Evolutionary conservation across 53 echinoderm and acorn worm genomes (phyloP).

Genomic region (Temnopleurus reevesii): DNA sequence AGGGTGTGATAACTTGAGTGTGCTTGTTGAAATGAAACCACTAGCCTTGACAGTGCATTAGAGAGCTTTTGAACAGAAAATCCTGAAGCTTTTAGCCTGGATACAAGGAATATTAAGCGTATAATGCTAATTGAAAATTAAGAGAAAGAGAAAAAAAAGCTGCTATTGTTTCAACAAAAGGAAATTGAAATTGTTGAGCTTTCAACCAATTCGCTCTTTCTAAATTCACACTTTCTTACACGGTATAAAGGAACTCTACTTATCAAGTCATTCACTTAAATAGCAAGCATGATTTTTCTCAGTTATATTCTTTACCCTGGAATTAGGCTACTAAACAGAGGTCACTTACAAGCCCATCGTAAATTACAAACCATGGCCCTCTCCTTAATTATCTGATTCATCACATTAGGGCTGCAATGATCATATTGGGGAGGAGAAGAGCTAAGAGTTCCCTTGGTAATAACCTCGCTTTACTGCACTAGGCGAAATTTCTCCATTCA

Average conservation of each 20-base stretch:
- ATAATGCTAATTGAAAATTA: not conserved
- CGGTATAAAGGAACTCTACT: not conserved
- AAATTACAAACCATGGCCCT: constrained; percentile 9
- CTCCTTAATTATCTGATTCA: constrained; percentile 31
- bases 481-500: too few relatives aligned
- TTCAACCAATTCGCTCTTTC: not conserved
- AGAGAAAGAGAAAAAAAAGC: not conserved
- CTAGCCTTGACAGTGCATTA: constrained; percentile 29
- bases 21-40: not conserved
- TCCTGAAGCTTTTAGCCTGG: not conserved
- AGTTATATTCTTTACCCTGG: not conserved
- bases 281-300: too few relatives aligned
- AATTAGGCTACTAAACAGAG: not conserved
- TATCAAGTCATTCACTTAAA: not conserved
- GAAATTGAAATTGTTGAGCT: not conserved
- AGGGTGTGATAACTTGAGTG: not conserved
- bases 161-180: not conserved
- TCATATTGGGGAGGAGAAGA: not conserved
- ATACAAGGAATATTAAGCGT: not conserved
- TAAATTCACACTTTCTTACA: not conserved
- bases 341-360: constrained; percentile 29
- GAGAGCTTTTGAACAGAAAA: not conserved
- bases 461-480: too few relatives aligned
- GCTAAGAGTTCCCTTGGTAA: not conserved
- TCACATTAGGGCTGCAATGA: not conserved